Percentiles rank a stretch among this genome's conserved stretches.
These are phyloP conservation scores for Phthorimaea operculella DNA, from an alignment of 1,140 invertebrate genomes.

Conservation along the genomic window DNA sequence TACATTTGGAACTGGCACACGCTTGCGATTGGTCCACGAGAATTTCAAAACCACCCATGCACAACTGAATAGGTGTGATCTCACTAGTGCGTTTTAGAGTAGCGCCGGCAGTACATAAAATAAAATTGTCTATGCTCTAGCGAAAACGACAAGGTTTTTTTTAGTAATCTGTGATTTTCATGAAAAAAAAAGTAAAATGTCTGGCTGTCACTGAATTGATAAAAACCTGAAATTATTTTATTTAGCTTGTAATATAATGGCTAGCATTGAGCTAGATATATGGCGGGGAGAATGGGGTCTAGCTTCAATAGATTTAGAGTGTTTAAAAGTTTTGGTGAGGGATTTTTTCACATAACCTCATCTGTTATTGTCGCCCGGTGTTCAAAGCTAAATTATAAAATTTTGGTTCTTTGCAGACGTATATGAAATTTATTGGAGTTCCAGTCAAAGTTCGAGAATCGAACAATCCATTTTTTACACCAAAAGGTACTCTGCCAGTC, in stretches of 20 bases:
- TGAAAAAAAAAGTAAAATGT: not conserved
- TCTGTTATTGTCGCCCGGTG: constrained; percentile 26
- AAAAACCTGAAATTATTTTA: constrained; percentile 13
- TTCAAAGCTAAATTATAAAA: constrained; percentile 18
- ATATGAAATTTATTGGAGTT: constrained; percentile 78
- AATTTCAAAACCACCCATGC: not conserved
- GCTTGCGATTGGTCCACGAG: not conserved
- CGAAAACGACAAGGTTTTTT: no score
- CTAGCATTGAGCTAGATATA: constrained; percentile 74
- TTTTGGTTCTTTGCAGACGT: constrained; percentile 70
- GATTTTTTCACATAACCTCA: constrained; percentile 36
- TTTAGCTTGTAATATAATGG: constrained; percentile 33
- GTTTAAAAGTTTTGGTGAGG: constrained; percentile 82
- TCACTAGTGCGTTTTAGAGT: not conserved
- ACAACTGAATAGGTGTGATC: not conserved
- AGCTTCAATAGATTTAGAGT: constrained; percentile 83
- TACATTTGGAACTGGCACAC: not conserved
- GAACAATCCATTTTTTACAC: constrained; percentile 77
- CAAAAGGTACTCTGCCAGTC: constrained; percentile 76
- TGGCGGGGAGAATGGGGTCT: constrained; percentile 88
- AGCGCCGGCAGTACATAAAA: no score
- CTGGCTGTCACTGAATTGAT: constrained; percentile 9
- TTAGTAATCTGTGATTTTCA: no score
- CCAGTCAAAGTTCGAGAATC: constrained; percentile 74
- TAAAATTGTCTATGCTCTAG: not conserved